Evolutionary conservation across 2,888 invertebrate genomes (phyloP).

Genomic region (Lasioglossum leucozonium): DNA sequence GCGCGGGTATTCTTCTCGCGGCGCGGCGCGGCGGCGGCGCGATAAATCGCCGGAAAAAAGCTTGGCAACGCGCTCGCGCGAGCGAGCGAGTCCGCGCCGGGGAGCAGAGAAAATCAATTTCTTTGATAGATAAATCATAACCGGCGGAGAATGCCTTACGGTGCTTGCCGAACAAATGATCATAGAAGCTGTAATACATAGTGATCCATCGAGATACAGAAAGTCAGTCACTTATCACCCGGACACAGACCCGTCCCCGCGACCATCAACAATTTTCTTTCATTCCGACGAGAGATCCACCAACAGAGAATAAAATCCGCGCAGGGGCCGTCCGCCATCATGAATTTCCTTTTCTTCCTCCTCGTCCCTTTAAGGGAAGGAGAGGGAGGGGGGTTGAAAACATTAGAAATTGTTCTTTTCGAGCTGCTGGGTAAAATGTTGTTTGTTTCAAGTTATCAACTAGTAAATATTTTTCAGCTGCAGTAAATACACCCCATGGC

Average conservation of each 20-base stretch:
- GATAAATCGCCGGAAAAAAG: conserved; percentile 58
- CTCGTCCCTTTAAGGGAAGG: neutral
- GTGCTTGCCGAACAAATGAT: conserved; percentile 60
- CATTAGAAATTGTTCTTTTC: neutral
- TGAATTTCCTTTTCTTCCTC: neutral
- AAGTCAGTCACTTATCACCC: conserved; percentile 64
- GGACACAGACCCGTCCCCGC: conserved; percentile 14
- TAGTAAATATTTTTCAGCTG: too few species aligned
- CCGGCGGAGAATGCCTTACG: conserved; percentile 51
- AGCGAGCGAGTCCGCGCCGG: neutral
- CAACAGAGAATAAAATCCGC: conserved; percentile 29
- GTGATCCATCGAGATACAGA: conserved; percentile 60
- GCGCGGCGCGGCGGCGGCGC: conserved; percentile 47
- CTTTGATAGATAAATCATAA: conserved; percentile 60
- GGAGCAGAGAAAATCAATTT: conserved; percentile 60
- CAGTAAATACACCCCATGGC: too few species aligned
- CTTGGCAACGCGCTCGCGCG: neutral
- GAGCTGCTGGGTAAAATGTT: neutral
- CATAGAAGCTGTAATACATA: conserved; percentile 60
- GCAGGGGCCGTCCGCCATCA: conserved; percentile 2
- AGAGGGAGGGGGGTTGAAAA: too few species aligned
- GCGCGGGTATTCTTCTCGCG: conserved; percentile 44
- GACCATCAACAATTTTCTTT: conserved; percentile 30
- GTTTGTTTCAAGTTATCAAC: neutral
- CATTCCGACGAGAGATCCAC: neutral